Conservation (phyloP, 2,113 vertebrate genomes). For the Dipodomys stephensi region DNA sequence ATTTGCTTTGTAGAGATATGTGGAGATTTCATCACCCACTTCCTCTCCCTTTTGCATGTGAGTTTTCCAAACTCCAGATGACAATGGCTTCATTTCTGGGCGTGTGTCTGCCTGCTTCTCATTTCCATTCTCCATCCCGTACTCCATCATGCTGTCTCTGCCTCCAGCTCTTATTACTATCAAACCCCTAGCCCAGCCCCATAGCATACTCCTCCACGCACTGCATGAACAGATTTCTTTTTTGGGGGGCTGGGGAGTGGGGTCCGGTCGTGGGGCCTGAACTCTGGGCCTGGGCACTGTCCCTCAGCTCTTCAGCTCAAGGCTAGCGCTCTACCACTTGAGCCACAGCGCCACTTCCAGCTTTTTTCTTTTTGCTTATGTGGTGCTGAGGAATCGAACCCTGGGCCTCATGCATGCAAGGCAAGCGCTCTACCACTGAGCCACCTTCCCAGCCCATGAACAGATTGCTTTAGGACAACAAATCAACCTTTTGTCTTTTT, state of each 20-base stretch:
- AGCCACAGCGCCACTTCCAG: no score
- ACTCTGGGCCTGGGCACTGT: no score
- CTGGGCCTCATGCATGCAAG: no score
- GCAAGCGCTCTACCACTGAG: no score
- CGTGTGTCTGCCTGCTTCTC: not conserved
- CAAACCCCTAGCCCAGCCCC: not conserved
- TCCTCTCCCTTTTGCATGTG: not conserved
- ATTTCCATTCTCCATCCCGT: not conserved
- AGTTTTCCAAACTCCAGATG: not conserved
- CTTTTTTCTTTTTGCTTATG: no score
- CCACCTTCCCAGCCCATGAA: no score
- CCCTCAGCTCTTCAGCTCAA: no score
- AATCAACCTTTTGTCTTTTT: constrained; percentile 36
- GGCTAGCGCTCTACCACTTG: no score
- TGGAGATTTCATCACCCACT: not conserved
- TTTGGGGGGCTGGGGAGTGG: no score
- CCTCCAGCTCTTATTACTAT: constrained; percentile 21
- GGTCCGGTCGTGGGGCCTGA: no score
- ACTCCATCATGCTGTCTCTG: not conserved
- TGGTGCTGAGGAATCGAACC: no score
- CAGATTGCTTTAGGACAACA: constrained; percentile 28
- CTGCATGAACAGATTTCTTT: not conserved
- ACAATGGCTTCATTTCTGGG: constrained; percentile 25
- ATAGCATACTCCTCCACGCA: not conserved
- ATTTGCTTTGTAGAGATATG: not conserved